Conservation (phyloP, 2,797 vertebrate species). For the Pantherophis vulpinus region DNA sequence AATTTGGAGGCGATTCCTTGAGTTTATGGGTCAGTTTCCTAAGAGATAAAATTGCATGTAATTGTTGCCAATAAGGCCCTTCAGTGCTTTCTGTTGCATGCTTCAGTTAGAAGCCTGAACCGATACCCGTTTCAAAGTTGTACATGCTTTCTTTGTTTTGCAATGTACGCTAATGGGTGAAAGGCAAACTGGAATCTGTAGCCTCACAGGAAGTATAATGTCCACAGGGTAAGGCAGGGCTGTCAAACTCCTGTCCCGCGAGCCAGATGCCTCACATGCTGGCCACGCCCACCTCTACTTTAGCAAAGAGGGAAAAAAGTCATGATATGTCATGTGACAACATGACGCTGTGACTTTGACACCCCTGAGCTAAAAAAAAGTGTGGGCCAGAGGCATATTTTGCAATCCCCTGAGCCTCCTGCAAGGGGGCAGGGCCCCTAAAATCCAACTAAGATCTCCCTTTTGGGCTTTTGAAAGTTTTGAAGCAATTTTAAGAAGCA, state of each 20-base stretch:
- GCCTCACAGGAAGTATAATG: not conserved
- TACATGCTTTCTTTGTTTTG: not conserved
- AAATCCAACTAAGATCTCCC: not conserved
- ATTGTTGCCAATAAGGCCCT: not conserved
- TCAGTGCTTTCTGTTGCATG: not conserved
- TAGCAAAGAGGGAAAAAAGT: too few relatives aligned
- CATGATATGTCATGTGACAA: too few relatives aligned
- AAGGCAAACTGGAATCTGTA: not conserved
- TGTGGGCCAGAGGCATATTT: not conserved
- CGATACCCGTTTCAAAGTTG: not conserved
- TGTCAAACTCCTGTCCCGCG: rapidly evolving
- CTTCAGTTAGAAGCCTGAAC: not conserved
- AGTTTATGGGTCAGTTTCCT: not conserved
- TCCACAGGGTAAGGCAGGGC: not conserved
- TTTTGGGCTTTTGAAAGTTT: not conserved
- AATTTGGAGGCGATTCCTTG: not conserved
- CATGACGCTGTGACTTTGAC: too few relatives aligned
- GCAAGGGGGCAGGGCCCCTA: not conserved
- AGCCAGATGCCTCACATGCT: too few relatives aligned
- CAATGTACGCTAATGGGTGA: not conserved
- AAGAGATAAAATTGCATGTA: not conserved
- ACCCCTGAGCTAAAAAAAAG: not conserved
- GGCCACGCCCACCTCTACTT: too few relatives aligned
- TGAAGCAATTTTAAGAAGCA: not conserved
- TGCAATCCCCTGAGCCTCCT: not conserved